Evolutionary conservation across 2,888 invertebrate species (phyloP), one percentile per base, ranked within the genome.

Genomic region (Polyploca ridens): DNA sequence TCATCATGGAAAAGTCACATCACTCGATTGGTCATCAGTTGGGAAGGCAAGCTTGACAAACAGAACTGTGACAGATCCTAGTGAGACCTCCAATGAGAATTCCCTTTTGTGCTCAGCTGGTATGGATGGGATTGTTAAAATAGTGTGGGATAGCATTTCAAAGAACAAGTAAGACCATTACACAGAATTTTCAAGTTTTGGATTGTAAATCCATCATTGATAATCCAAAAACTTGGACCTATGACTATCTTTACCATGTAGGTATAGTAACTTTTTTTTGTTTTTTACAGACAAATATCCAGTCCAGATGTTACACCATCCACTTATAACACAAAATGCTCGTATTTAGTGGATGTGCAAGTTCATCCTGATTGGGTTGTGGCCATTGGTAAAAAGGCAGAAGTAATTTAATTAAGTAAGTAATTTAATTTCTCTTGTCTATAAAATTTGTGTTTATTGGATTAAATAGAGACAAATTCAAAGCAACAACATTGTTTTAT

Each of bases 81-180:
- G 74, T 66, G 89, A 89, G 27, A 64, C 82, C 1, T 82, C 84
- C 3, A 64, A 79, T 16, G 90, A 91, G 63, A 93, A 90, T 68
- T 90, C 93, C 5, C 81, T 93, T 1, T 86, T 98, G 67, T 96
- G 96, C 67, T 96, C 97, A 3, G 96, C 96, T 33, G 96, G 95
- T 68, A 92, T 94, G 82, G 96, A 96, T 82, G 96, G 96, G 33
- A 93, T 94, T 63, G 91, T 97, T 5, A 95, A 95, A 79, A 87
- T 96, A 64, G 84, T 96, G 60, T 97, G 96, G 96, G 96, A 97
- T 75, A 90, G 85, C 65, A 87, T 90, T 71, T 78, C 83, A 10
- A 94, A 89, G 76, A 90, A 89, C 67, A 93, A 89, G 93, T 94
- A 77, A 83, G 91, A 77, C 41, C 13, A 1, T 41, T 41, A 38